These are phyloP conservation scores for Distichodus sexfasciatus DNA, from an alignment of 2,797 vertebrate genomes.

Conservation along the genomic window DNA sequence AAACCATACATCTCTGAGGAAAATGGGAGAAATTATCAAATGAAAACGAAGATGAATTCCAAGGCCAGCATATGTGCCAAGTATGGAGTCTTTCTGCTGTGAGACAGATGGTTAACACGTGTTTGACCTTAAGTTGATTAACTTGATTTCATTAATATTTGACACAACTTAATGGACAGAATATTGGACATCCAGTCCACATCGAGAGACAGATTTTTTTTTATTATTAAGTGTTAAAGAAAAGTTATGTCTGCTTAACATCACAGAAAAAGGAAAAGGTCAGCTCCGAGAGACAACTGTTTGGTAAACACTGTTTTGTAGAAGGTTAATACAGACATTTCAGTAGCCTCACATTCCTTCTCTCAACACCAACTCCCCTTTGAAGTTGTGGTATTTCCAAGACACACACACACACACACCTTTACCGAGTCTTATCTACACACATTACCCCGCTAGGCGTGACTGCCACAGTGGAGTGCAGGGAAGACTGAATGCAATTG, in stretches of 20 bases:
- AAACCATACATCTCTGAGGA: background rate
- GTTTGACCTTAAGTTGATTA: constrained; percentile 29
- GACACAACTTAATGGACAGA: constrained; percentile 4
- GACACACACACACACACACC: constrained; percentile 11
- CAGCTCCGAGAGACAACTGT: constrained; percentile 5
- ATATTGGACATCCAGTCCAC: constrained; percentile 18
- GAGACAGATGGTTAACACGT: background rate
- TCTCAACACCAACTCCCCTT: constrained; percentile 7
- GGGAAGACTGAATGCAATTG: constrained; percentile 29
- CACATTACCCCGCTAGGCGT: constrained; percentile 17
- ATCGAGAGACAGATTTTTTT: background rate
- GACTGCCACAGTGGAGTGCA: constrained; percentile 12
- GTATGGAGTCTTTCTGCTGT: background rate
- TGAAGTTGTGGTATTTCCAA: constrained; percentile 15
- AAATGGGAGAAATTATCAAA: no score
- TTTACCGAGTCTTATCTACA: background rate
- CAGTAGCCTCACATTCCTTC: background rate
- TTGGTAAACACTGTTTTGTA: background rate
- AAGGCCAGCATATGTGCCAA: background rate
- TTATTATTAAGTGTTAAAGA: background rate
- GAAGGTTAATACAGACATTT: constrained; percentile 1
- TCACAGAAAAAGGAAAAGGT: constrained; percentile 22
- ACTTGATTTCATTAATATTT: background rate
- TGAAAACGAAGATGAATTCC: constrained; percentile 18
- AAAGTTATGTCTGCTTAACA: constrained; percentile 20